Percentiles rank a stretch among this genome's conserved stretches.
Conservation (phyloP, 23 tunicate species). For the Styela clava region DNA sequence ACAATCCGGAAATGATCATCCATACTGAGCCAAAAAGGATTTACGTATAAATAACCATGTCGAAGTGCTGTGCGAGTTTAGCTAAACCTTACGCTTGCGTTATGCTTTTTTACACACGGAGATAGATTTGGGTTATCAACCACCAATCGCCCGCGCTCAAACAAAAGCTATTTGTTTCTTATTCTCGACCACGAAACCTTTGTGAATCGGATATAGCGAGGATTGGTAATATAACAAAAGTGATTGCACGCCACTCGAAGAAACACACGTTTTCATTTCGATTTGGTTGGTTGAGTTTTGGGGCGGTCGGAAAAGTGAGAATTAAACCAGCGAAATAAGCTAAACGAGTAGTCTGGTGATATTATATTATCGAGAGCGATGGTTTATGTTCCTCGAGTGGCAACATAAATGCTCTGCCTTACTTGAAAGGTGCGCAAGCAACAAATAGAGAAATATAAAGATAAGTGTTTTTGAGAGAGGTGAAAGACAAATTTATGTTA, state of each 20-base stretch:
- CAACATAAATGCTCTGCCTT: background rate
- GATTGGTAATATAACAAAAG: background rate
- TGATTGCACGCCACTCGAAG: background rate
- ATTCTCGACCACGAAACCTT: background rate
- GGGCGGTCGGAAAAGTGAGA: conserved; percentile 8
- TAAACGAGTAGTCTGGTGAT: background rate
- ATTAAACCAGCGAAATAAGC: background rate
- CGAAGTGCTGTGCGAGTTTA: too few species aligned
- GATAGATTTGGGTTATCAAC: background rate
- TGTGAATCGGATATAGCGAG: background rate
- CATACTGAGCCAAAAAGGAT: background rate
- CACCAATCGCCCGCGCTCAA: background rate
- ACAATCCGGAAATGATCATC: background rate
- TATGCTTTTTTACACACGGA: background rate
- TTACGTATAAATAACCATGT: too few species aligned
- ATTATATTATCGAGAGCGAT: background rate
- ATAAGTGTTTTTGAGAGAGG: background rate
- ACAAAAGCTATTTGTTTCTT: background rate
- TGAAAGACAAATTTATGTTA: background rate
- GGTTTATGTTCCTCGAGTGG: background rate
- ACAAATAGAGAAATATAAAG: background rate
- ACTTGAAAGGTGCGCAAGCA: background rate
- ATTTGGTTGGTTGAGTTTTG: conserved; percentile 14
- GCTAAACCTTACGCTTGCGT: background rate
- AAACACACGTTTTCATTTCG: conserved; percentile 1